Evolutionary conservation across 2,113 vertebrate genomes (phyloP).

Genomic region (Oncorhynchus keta): DNA sequence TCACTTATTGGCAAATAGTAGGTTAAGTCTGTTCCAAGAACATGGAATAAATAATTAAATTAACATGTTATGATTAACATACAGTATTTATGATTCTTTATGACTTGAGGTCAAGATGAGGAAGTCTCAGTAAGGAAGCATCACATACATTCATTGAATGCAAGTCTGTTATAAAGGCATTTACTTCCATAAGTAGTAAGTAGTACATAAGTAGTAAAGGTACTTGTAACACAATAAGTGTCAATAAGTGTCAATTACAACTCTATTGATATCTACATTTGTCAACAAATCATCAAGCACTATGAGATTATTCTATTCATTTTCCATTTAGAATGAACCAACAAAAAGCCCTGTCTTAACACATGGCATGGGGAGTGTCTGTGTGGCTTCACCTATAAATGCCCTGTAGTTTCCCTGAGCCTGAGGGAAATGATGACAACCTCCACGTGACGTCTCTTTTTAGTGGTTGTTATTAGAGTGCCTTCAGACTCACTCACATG

Average conservation of each 20-base stretch:
- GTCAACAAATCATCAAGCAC: neutral
- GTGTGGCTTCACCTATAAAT: slow-evolving; percentile 57
- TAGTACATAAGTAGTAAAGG: too few relatives aligned
- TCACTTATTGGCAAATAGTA: slow-evolving; percentile 28
- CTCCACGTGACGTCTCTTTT: slow-evolving; percentile 57
- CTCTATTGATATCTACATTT: neutral
- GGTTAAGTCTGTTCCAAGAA: slow-evolving; percentile 31
- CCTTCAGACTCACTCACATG: slow-evolving; percentile 45
- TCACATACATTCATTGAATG: neutral
- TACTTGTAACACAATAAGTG: neutral
- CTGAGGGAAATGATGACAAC: slow-evolving; percentile 61
- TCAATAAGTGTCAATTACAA: neutral
- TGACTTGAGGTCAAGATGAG: slow-evolving; percentile 33
- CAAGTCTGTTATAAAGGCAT: neutral
- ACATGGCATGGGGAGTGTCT: neutral
- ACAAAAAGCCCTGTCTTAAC: neutral
- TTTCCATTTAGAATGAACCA: neutral
- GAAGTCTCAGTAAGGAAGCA: slow-evolving; percentile 9
- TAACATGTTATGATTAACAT: slow-evolving; percentile 47
- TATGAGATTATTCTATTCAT: neutral
- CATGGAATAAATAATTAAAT: slow-evolving; percentile 22
- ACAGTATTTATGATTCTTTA: slow-evolving; percentile 39
- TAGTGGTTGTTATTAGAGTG: slow-evolving; percentile 50
- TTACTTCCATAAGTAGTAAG: too few relatives aligned
- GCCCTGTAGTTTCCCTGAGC: slow-evolving; percentile 31